Evolutionary conservation across 2,888 invertebrate genomes (phyloP).

Genomic region (Conops quadrifasciatus): DNA sequence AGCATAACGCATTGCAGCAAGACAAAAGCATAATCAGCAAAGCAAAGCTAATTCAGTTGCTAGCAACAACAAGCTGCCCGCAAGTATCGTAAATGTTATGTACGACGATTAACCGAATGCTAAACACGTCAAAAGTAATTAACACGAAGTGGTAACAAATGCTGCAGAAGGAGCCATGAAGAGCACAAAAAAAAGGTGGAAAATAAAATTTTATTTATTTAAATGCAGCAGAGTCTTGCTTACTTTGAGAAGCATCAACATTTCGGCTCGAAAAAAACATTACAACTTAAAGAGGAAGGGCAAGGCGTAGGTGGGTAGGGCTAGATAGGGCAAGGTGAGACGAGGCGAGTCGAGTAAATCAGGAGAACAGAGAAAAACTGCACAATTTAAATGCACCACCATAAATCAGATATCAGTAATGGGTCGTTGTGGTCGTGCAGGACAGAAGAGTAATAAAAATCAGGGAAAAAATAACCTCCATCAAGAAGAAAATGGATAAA

Average conservation of each 20-base stretch:
- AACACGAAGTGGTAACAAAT: conserved; percentile 29
- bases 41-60: conserved; percentile 26
- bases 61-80: background rate
- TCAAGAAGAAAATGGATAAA: background rate
- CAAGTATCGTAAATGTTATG: background rate
- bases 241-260: background rate
- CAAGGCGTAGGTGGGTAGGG: background rate
- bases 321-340: background rate
- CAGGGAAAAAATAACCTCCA: background rate
- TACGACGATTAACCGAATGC: conserved; percentile 33
- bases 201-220: conserved; percentile 2
- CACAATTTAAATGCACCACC: conserved; percentile 16
- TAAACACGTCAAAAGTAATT: conserved; percentile 35
- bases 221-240: conserved; percentile 11
- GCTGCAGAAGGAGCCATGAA: background rate
- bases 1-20: background rate
- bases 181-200: background rate
- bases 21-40: background rate
- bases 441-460: background rate
- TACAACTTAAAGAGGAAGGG: background rate
- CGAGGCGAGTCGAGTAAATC: conserved; percentile 8
- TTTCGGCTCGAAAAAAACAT: background rate
- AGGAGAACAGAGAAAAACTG: conserved; percentile 9
- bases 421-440: conserved; percentile 13
- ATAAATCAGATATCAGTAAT: conserved; percentile 26